Base-by-base conservation (phyloP, 2,888 invertebrate species). In the Schrankia costaestrigalis region DNA sequence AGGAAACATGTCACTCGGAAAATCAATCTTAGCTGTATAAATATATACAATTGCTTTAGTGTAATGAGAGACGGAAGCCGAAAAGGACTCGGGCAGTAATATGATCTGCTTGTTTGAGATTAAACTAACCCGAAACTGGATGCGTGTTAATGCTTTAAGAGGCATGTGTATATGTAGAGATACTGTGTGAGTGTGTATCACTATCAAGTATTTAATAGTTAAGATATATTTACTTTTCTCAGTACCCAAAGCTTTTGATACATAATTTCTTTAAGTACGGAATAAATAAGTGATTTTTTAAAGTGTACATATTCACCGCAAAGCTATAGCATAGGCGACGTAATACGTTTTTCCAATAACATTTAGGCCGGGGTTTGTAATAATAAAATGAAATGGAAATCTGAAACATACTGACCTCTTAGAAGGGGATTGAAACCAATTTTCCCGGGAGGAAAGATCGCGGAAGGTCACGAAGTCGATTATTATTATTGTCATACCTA, bases 371-470 rank as follows among this genome's bases (percentile, higher is more conserved):
- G 60, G 64, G 48, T 43, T 52, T 52, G 55, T 58, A 51, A 61
- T 63, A 61, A 64, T 71, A 72, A 74, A 72, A 68, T 60, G 57
- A 66, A 70, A 71, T 72, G 67, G 67, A 74, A 71, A 74, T 74
- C 65, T 65, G 68, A 60, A 67, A 67, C 63, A 70, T 66, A 70
- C 66, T 71, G 69, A 71, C 72, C 67, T 62, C 57, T 59, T 58
- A 58, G 65, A 62, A 58, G 56, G 61, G 61, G 60, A 59, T 68
- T 57, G 56, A 58, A 64, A 65, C 60, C 65, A 70, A 67, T 73
- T 71, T 70, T 60, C 56, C 48, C 52, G 44, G 37, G 41, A 52
- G 55, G 37, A 56, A 59, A 57, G 49, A 58, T 56, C 54, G 40
- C 14, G 43, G 45, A 58, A 61, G 63, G 65, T 65, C 62, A 55